Base-by-base conservation (phyloP, 37 sponge, comb jelly and placozoan genomes). In the Haliclona indistincta region DNA sequence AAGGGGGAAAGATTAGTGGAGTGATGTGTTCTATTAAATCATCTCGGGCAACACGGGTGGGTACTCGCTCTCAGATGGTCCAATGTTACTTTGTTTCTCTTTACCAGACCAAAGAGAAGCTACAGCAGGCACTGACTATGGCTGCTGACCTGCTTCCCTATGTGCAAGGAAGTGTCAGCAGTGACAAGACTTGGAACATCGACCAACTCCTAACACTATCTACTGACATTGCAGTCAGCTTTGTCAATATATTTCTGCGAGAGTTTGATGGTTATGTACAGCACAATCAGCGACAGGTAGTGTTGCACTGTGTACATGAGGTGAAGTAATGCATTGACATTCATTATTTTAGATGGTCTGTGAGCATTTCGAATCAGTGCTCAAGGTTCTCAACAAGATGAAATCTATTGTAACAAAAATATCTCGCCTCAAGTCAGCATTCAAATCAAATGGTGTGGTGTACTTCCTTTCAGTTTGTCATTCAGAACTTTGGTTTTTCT, bases 251-350 rank as follows among this genome's bases (percentile, higher is more conserved):
- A 7, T 51, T 65, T 11, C 56, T 78, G 62, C 64, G 40, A 67
- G 78, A 84, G 66, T 84, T 70, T 71, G 67, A 72, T 49, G 85
- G 85, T 37, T 77, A 43, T 64, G 63, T 84, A 33, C 38, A 33
- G n/a, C 32, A 41, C 53, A 0, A n/a, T 42, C n/a, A 34, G 33
- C 8, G 79, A 66, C 85, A 84, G 78, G 84, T 83, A 2, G n/a
- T 23, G 77, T 45, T 20, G 23, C 11, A 10, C 20, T 64, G 65
- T 64, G 65, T 64, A 35, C 20, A 8, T 47, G 49, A 17, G 13
- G 13, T 13, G 8, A 13, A 20, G 1, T 26, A 4, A 30, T 54
- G 34, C 13, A 30, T 30, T 33, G 44, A 38, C 29, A 32, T 49
- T 34, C 26, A 4, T 7, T 8, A 35, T 37, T 62, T 3, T 53